phyloP scores from a whole-genome alignment of 2,113 vertebrate species.

The Erpornis zantholeuca region DNA sequence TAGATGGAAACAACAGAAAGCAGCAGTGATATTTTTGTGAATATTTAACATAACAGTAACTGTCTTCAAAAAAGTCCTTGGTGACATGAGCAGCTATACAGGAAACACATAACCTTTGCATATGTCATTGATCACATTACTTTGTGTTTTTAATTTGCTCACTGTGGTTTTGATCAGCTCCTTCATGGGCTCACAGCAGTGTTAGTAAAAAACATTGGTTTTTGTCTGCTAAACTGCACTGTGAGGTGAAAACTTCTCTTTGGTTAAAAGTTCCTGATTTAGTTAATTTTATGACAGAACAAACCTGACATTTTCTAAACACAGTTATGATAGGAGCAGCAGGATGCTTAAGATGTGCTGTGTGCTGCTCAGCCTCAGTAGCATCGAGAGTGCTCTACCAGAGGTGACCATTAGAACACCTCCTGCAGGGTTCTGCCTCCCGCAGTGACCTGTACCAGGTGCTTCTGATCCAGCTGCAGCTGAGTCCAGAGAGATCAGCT shows the following conservation, averaged over 20 bases:
- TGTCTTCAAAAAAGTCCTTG: neutral
- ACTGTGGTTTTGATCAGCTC: neutral
- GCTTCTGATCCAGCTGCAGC: neutral
- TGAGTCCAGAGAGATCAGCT: neutral
- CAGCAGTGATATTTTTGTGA: neutral
- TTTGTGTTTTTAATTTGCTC: neutral
- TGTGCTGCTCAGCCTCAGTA: neutral
- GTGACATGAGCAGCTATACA: neutral
- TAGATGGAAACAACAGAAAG: neutral
- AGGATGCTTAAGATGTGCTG: neutral
- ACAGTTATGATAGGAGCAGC: neutral
- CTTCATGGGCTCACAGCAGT: neutral
- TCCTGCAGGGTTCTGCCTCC: neutral
- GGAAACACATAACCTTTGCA: neutral
- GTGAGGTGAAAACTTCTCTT: neutral
- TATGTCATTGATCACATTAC: neutral
- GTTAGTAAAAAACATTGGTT: neutral
- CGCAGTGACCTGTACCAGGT: accelerated
- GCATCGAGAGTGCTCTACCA: neutral
- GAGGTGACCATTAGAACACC: neutral
- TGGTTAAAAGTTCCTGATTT: neutral
- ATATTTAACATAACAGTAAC: neutral
- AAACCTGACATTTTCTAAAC: neutral
- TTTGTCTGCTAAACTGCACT: neutral
- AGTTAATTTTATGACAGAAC: neutral